A percentile compares a stretch with the other conserved stretches of the same genome.
phyloP scores from a whole-genome alignment of 2,113 vertebrate genomes.

The Cynopterus brachyotis region DNA sequence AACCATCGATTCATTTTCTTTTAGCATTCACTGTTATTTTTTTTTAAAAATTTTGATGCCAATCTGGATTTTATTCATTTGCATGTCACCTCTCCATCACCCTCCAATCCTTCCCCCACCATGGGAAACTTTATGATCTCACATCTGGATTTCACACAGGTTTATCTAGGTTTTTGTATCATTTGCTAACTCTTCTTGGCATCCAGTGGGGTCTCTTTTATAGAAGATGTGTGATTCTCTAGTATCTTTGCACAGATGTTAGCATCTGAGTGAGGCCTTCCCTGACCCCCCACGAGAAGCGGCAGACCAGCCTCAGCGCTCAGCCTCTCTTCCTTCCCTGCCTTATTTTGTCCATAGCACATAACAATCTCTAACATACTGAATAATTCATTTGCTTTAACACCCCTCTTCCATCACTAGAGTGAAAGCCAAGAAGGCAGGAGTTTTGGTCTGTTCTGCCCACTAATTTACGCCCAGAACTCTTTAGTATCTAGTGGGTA shows the following conservation, averaged over 20 bases:
- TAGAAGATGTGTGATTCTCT: neutral
- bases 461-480: neutral
- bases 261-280: neutral
- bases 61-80: neutral
- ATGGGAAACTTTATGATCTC: neutral
- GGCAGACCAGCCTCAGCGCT: neutral
- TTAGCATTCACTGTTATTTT: neutral
- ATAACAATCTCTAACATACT: neutral
- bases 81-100: too few relatives aligned
- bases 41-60: neutral
- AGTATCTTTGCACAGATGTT: neutral
- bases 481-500: neutral
- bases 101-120: neutral
- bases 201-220: neutral
- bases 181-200: neutral
- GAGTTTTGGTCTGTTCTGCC: too few relatives aligned
- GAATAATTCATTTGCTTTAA: neutral
- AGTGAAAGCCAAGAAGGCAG: neutral
- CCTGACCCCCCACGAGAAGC: neutral
- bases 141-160: neutral
- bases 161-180: neutral
- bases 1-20: neutral
- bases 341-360: neutral
- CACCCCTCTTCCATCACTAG: neutral
- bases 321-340: neutral